phyloP scores from a whole-genome alignment of 2,797 vertebrate species.

The Glossophaga mutica region DNA sequence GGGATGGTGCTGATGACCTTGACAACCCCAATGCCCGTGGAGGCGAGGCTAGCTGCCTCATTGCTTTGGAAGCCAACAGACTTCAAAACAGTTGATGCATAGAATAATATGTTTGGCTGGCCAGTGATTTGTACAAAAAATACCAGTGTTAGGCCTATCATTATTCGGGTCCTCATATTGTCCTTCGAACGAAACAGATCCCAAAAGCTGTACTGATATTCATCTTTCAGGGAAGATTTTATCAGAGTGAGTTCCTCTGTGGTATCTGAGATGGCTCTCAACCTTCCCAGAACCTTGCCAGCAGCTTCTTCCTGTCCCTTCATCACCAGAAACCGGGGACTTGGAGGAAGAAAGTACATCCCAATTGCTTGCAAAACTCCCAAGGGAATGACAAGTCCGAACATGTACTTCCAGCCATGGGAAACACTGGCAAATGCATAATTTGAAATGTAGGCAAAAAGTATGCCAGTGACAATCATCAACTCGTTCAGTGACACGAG shows the following conservation, averaged over 20 bases:
- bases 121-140: slow-evolving; percentile 96
- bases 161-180: slow-evolving; percentile 91
- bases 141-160: slow-evolving; percentile 89
- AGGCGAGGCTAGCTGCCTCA: slow-evolving; percentile 93
- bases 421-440: slow-evolving; percentile 87
- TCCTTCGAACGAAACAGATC: slow-evolving; percentile 91
- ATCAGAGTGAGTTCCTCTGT: slow-evolving; percentile 89
- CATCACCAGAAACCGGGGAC: slow-evolving; percentile 93
- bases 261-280: slow-evolving; percentile 84
- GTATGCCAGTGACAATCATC: slow-evolving; percentile 94
- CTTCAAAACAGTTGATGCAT: slow-evolving; percentile 93
- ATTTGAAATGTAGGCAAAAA: slow-evolving; percentile 93
- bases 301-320: slow-evolving; percentile 88
- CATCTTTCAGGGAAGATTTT: slow-evolving; percentile 90
- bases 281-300: slow-evolving; percentile 84
- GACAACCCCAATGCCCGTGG: slow-evolving; percentile 92
- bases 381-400: slow-evolving; percentile 90
- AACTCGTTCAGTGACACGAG: slow-evolving; percentile 94
- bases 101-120: slow-evolving; percentile 95
- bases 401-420: slow-evolving; percentile 93
- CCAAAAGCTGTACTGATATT: slow-evolving; percentile 88
- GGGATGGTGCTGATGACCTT: slow-evolving; percentile 93
- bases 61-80: slow-evolving; percentile 95
- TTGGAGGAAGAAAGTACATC: slow-evolving; percentile 91
- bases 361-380: slow-evolving; percentile 89